These are phyloP conservation scores for Drosophila quasianomalipes DNA, from an alignment of 2,888 invertebrate species.

Conservation along the genomic window DNA sequence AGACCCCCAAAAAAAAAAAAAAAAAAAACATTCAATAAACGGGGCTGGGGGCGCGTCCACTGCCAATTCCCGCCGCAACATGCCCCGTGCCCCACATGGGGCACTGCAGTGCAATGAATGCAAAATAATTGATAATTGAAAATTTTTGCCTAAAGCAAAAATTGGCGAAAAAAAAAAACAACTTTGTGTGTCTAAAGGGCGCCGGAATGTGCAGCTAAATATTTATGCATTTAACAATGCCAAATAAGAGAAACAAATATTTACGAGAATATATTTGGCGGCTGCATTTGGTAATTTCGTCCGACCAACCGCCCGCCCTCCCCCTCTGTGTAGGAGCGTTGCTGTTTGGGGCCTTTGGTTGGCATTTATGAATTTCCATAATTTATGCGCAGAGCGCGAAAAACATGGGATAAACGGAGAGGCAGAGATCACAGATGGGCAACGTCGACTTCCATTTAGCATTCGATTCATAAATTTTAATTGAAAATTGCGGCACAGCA, in stretches of 20 bases:
- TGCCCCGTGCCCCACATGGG: not conserved
- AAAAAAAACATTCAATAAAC: conserved; percentile 24
- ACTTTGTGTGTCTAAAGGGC: conserved; percentile 13
- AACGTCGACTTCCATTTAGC: conserved; percentile 35
- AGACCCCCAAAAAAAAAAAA: conserved; percentile 36
- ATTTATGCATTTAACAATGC: conserved; percentile 77
- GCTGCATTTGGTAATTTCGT: conserved; percentile 29
- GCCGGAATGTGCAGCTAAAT: conserved; percentile 57
- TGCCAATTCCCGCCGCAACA: not conserved
- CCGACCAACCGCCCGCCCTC: not conserved
- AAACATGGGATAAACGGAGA: conserved; percentile 4
- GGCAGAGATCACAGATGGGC: conserved; percentile 20
- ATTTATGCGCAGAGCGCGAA: conserved; percentile 55
- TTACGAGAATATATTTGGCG: conserved; percentile 46
- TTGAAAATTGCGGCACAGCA: conserved; percentile 68
- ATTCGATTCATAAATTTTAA: conserved; percentile 76
- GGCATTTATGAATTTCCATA: conserved; percentile 62
- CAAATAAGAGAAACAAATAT: conserved; percentile 63
- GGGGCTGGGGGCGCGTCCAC: conserved; percentile 3
- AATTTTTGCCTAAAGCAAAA: conserved; percentile 46
- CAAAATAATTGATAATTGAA: conserved; percentile 79
- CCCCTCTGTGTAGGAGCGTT: not conserved
- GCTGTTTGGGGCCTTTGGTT: conserved; percentile 10
- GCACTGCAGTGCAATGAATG: conserved; percentile 34
- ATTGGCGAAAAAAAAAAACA: not conserved